phyloP scores from a whole-genome alignment of 2,888 invertebrate species.

The Chymomyza amoena region DNA sequence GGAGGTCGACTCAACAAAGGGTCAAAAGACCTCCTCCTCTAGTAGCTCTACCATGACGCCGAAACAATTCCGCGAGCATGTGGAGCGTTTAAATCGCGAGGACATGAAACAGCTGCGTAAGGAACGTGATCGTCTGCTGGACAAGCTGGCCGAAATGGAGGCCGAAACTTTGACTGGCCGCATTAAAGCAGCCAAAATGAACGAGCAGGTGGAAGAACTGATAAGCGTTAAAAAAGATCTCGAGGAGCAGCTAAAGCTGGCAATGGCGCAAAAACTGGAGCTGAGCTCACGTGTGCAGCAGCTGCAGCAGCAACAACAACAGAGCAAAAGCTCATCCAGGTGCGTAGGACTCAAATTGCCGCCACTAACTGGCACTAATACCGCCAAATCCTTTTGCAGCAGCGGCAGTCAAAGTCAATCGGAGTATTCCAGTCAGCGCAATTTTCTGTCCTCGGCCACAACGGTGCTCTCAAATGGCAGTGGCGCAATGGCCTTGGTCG shows the following conservation, averaged over 20 bases:
- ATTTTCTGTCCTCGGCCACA: slow-evolving; percentile 74
- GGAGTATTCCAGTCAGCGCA: slow-evolving; percentile 76
- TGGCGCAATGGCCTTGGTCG: slow-evolving; percentile 50
- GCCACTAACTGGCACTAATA: background rate
- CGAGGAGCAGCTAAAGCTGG: slow-evolving; percentile 82
- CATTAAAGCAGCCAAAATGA: slow-evolving; percentile 83
- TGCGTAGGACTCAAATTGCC: slow-evolving; percentile 44
- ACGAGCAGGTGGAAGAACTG: slow-evolving; percentile 83
- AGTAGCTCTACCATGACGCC: slow-evolving; percentile 57
- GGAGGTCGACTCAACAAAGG: slow-evolving; percentile 24
- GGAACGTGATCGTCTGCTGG: slow-evolving; percentile 87
- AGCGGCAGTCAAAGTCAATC: slow-evolving; percentile 75
- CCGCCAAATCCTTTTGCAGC: slow-evolving; percentile 15
- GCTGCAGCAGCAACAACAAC: slow-evolving; percentile 77
- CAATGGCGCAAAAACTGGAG: slow-evolving; percentile 81
- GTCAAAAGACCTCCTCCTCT: slow-evolving; percentile 35
- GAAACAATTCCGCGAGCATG: slow-evolving; percentile 75
- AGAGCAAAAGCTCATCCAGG: slow-evolving; percentile 78
- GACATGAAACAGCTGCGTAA: slow-evolving; percentile 83
- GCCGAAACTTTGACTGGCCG: slow-evolving; percentile 85
- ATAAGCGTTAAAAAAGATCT: slow-evolving; percentile 81
- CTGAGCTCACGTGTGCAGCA: slow-evolving; percentile 82
- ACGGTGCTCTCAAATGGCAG: slow-evolving; percentile 74
- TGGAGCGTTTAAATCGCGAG: slow-evolving; percentile 77
- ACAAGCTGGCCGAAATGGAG: slow-evolving; percentile 88